Base-by-base conservation (phyloP, 1,140 invertebrate genomes). In the Trachymyrmex cornetzi region DNA sequence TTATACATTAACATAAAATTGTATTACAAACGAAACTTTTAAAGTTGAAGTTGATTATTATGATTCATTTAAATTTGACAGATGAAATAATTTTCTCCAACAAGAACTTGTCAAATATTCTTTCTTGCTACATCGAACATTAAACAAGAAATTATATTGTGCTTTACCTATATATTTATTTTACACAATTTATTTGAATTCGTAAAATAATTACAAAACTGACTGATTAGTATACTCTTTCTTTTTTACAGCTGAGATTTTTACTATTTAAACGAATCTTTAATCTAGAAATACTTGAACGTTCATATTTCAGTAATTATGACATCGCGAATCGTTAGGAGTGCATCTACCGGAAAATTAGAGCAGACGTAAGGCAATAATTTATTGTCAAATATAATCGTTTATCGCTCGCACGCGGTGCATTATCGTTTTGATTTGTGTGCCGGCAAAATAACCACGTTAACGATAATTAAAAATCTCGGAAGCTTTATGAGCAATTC, bases 381-480 rank as follows among this genome's bases (percentile, higher is more conserved):
- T 81, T 81, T 81, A 81, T 59, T 57, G 64, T 44, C 63, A 57
- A 81, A 69, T 22, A 66, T 81, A 69, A 81, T 69, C 61, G 61
- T 84, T 87, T 75, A 87, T 87, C 69, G 77, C 57, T 59, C 30
- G 24, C 57, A 50, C 77, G 34, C 1, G 24, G 22, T 19, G 84
- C 38, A 80, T 88, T 81, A 87, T 79, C 75, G 27, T 80, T 59
- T 53, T 61, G 75, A 88, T 86, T 88, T 69, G 66, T 75, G 55
- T 50, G 59, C 66, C n/a, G 19, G 27, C 30, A 57, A 77, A 77
- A 66, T 77, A n/a, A 59, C 44, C 74, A 61, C 86, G 38, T 61
- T 85, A 80, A 27, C 30, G 53, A 63, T 89, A 87, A 81, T 81
- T 88, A 81, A 81, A 88, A 88, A 71, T 24, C 77, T 53, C 34